These are phyloP conservation scores for Hycleus phaleratus DNA, from an alignment of 1,140 invertebrate genomes.

Conservation along the genomic window DNA sequence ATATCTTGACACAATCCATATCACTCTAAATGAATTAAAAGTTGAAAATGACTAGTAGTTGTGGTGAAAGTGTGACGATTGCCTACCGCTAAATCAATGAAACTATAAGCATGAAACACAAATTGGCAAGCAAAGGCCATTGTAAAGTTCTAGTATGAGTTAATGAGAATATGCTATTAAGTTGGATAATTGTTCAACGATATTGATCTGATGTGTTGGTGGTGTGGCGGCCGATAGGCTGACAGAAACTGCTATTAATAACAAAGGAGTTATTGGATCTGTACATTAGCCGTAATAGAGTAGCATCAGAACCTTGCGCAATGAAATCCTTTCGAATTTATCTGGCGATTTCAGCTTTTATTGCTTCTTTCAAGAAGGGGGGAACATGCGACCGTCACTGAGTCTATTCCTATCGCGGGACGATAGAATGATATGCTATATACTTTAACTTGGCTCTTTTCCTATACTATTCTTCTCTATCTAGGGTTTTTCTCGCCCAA, in stretches of 20 bases:
- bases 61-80: too few relatives aligned
- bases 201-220: slow-evolving; percentile 35
- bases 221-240: slow-evolving; percentile 30
- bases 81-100: slow-evolving; percentile 1
- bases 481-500: too few relatives aligned
- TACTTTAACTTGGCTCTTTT: too few relatives aligned
- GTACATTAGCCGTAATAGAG: slow-evolving; percentile 35
- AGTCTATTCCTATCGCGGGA: slow-evolving; percentile 7
- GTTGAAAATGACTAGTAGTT: background rate
- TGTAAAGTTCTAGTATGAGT: slow-evolving; percentile 31
- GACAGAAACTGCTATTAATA: slow-evolving; percentile 35
- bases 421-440: too few relatives aligned
- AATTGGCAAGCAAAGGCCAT: slow-evolving; percentile 28
- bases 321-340: slow-evolving; percentile 35
- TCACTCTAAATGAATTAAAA: slow-evolving; percentile 27
- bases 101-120: slow-evolving; percentile 14
- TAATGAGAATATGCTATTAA: slow-evolving; percentile 36
- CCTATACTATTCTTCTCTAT: too few relatives aligned
- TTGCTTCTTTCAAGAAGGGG: slow-evolving; percentile 22
- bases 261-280: slow-evolving; percentile 36
- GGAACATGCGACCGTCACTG: slow-evolving; percentile 11
- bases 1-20: slow-evolving; percentile 25
- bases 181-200: slow-evolving; percentile 33
- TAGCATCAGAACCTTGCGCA: slow-evolving; percentile 27
- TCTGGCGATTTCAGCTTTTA: slow-evolving; percentile 33